phyloP scores from a whole-genome alignment of 30 jellyfish, hydroid and myxozoan genomes.

The Turritopsis dohrnii region DNA sequence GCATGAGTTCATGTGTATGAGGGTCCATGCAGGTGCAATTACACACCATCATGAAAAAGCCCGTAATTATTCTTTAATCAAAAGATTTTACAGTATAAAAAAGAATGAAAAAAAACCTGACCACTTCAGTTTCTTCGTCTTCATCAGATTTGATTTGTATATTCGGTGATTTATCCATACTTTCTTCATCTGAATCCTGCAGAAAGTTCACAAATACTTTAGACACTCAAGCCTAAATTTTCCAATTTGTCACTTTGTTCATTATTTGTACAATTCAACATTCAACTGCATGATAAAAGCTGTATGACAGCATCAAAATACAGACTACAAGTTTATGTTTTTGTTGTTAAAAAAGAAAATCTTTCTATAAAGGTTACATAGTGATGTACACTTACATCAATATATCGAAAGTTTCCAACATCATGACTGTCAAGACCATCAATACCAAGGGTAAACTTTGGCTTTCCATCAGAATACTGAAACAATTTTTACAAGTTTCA shows the following conservation, averaged over 20 bases:
- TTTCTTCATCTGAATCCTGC: conserved; percentile 28
- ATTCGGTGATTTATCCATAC: conserved; percentile 1
- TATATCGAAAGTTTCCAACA: conserved; percentile 67
- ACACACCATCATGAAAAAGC: neutral
- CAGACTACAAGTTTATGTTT: too few relatives aligned
- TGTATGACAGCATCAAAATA: too few relatives aligned
- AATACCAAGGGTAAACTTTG: conserved; percentile 76
- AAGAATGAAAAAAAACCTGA: neutral
- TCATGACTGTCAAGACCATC: conserved; percentile 53
- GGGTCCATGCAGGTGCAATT: too few relatives aligned
- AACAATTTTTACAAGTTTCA: neutral
- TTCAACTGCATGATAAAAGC: too few relatives aligned
- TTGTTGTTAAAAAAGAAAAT: too few relatives aligned
- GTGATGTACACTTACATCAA: conserved; percentile 34
- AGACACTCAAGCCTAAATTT: neutral
- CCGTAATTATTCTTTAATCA: neutral
- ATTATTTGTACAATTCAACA: too few relatives aligned
- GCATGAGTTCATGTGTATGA: too few relatives aligned
- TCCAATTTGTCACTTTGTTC: too few relatives aligned
- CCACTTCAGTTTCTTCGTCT: conserved; percentile 36
- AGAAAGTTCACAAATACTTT: neutral
- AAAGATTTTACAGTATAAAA: neutral
- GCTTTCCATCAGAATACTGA: conserved; percentile 90
- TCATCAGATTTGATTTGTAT: conserved; percentile 10
- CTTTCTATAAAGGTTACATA: too few relatives aligned